Base-by-base conservation (phyloP, 2,113 vertebrate genomes). In the Rhineura floridana region DNA sequence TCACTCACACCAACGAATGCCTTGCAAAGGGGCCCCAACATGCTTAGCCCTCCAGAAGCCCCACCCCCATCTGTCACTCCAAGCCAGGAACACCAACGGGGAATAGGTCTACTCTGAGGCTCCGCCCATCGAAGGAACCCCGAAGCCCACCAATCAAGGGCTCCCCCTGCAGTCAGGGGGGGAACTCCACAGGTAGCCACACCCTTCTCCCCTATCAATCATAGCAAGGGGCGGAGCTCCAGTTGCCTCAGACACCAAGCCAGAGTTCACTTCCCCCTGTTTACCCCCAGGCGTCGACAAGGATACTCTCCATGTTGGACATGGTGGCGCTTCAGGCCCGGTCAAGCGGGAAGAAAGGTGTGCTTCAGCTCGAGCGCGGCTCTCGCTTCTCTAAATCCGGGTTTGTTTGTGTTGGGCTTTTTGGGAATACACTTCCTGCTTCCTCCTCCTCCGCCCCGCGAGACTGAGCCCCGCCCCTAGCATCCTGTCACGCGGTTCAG, bases 261-360 rank as follows among this genome's bases (percentile, higher is more conserved):
- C 21, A 15, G 9, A 39, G 48, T 17, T 15, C 19, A 7, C 44
- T 19, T 25, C 25, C 55, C 1, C 28, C 63, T 55, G 6, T 46
- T 39, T 36, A 17, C 3, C 1, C 78, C 36, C 42, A 30, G 28
- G 25, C 23, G 69, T 72, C 36, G 13, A 3, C 46, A 97, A 98
- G 96, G 97, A 98, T 98, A 98, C 97, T 97, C 13, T 98, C 97
- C 96, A 98, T 96, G 75, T n/a, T 93, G 28, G 95, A 93, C 96
- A 97, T 97, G 75, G 4, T 36, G 83, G 86, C 55, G 76, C 19
- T 44, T 55, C 33, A 11, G 75, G 7, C 42, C 6, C 36, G 6
- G 23, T 30, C 42, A 44, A 46, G 28, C 11, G 33, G 3, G 33
- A 13, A 63, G 72, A 5, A 21, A 4, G 9, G 2, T 25, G 39